Conservation (phyloP, 2,888 invertebrate genomes). For the Incurvaria masculella region DNA sequence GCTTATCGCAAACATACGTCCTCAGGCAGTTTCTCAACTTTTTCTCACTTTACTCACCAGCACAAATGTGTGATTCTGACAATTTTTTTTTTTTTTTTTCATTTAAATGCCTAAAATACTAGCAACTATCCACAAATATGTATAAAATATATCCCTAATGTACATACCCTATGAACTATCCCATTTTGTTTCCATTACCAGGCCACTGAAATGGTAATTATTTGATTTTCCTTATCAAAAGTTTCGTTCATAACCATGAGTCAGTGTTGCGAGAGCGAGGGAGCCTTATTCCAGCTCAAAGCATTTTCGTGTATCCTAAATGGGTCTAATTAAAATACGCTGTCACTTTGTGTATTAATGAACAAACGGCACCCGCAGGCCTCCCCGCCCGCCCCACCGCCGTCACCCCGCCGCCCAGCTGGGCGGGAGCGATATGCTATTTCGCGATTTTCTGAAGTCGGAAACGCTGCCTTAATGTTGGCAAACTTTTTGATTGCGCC, state of each 20-base stretch:
- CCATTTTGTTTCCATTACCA: too few species aligned
- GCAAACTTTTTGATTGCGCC: neutral
- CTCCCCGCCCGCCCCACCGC: too few species aligned
- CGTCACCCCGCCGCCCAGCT: neutral
- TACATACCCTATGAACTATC: too few species aligned
- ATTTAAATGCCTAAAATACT: conserved; percentile 8
- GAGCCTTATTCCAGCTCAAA: conserved; percentile 28
- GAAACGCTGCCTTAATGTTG: neutral
- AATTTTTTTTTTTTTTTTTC: conserved; percentile 11
- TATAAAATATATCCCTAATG: too few species aligned
- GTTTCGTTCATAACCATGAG: neutral
- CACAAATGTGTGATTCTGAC: too few species aligned
- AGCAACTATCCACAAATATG: conserved; percentile 14
- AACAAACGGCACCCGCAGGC: neutral
- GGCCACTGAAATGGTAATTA: too few species aligned
- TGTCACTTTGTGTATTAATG: conserved; percentile 24
- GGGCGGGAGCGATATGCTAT: neutral
- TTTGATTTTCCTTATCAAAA: neutral
- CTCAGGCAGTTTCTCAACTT: too few species aligned
- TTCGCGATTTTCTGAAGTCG: neutral
- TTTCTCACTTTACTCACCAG: too few species aligned
- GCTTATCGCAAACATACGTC: conserved; percentile 4
- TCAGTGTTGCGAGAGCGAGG: neutral
- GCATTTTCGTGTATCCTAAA: conserved; percentile 47
- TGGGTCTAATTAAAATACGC: conserved; percentile 48